Base-by-base conservation (phyloP, 2,113 vertebrate genomes). In the Oreochromis aureus region DNA sequence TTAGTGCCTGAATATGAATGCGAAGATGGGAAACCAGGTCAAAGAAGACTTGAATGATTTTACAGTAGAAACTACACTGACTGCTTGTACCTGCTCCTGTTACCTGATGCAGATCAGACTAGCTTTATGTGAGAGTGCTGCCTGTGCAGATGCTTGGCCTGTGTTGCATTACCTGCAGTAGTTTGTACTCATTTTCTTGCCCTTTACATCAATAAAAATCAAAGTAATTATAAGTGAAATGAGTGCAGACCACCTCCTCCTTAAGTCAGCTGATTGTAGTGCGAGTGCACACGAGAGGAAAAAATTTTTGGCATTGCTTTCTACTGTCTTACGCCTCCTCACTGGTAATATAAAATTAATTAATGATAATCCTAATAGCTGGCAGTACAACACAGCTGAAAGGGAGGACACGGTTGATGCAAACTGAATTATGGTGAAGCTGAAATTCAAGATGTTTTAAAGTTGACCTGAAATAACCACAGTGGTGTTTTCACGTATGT, bases 151-250 rank as follows among this genome's bases (percentile, higher is more conserved):
- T 46, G 66, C 66, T 73, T 44, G 66, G n/a, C 15, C 41, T 2
- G 15, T 11, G 41, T 48, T 48, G 41, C 6, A 1, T 18, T 30
- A 11, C 66, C 22, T 27, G 41, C 0, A 30, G 69, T 16, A 0
- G 13, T 48, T 76, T 18, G 69, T 2, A 46, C 69, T 73, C 5
- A 3, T 46, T 73, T 46, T 18, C 1, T 13, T 46, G 13, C 39
- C 19, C 69, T 73, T 71, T 71, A 24, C n/a, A 4, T 0, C 39
- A 46, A 27, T 73, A 73, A 16, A 73, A 24, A 73, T 27, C 12
- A 46, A 73, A 46, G 44, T 76, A 51, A 48, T 32, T 76, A 0
- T 1, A 51, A 32, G 71, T 51, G 16, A 76, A 32, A 24, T 32
- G 27, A 2, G 16, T 51, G 24, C 22, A 5, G 44, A 30, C 22